phyloP scores from a whole-genome alignment of 2,888 invertebrate species.

The Drosophila borealis region DNA sequence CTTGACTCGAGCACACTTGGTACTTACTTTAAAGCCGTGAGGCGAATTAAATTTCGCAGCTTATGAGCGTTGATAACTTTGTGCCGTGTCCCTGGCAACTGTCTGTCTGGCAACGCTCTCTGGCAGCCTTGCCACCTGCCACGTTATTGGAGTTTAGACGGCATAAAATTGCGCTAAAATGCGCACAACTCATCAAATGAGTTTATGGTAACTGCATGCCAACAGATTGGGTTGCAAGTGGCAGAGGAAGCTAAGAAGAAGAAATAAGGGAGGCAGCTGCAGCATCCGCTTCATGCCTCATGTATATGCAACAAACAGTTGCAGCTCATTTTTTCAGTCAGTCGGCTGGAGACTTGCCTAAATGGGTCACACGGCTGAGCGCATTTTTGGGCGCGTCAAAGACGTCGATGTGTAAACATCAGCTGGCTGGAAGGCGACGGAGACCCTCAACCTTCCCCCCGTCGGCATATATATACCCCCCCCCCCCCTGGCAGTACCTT shows the following conservation, averaged over 20 bases:
- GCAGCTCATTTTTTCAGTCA: conserved; percentile 46
- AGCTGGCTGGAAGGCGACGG: conserved; percentile 23
- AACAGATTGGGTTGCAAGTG: conserved; percentile 20
- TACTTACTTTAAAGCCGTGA: conserved; percentile 7
- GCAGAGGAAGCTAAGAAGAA: not conserved
- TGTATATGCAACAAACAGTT: conserved; percentile 52
- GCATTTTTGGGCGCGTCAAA: conserved; percentile 75
- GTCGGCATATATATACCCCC: not conserved
- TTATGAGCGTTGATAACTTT: conserved; percentile 39
- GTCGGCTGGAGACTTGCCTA: conserved; percentile 46
- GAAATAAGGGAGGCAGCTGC: not conserved
- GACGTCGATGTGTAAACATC: conserved; percentile 68
- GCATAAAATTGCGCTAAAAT: conserved; percentile 50
- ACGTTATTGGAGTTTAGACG: conserved; percentile 20
- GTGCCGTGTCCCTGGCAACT: not conserved
- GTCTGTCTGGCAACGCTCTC: not conserved
- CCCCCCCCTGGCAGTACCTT: not conserved
- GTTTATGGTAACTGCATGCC: conserved; percentile 63
- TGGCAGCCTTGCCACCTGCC: conserved; percentile 12
- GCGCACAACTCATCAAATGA: conserved; percentile 69
- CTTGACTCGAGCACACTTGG: not conserved
- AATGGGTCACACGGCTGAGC: conserved; percentile 79
- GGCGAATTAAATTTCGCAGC: conserved; percentile 41
- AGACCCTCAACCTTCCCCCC: not conserved
- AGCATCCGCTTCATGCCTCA: conserved; percentile 28